Base-by-base conservation (phyloP, 2,888 invertebrate species). In the Hydrotaea diabolus region DNA sequence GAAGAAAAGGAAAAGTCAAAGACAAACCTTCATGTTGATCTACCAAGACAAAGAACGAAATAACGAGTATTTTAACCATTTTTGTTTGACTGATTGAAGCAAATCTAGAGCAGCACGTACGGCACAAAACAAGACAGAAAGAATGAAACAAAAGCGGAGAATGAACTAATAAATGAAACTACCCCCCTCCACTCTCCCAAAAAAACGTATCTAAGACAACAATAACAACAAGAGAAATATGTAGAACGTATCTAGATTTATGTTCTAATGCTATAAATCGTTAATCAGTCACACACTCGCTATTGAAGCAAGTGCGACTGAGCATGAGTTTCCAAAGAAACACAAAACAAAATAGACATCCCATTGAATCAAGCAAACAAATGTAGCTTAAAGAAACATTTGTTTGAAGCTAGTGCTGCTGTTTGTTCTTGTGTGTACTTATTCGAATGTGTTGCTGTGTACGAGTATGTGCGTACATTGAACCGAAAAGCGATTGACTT, bases 381-480 rank as follows among this genome's bases (percentile, higher is more conserved):
- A 59, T 26, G 59, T 13, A 26, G 8, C 49, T 49, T 7, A 49
- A n/a, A 15, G 49, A 4, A 4, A 4, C 7, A 7, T 31, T 31
- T 31, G 31, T 31, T 31, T 31, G 31, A 31, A 31, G 31, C 31
- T 2, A 31, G 2, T 31, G 7, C 31, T 31, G 31, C 31, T 31
- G 31, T 31, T 4, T 31, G 31, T 4, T 31, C 7, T 2, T 31
- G 7, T 31, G 31, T 39, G 9, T 11, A 39, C 13, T n/a, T n/a
- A 7, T 49, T 49, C 7, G 49, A n/a, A n/a, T n/a, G n/a, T n/a
- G n/a, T n/a, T n/a, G n/a, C n/a, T n/a, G n/a, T n/a, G n/a, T n/a
- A n/a, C n/a, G n/a, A n/a, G n/a, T n/a, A n/a, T 49, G 49, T 49
- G 49, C 26, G 69, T 69, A 69, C 69, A 69, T 46, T 69, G 69